Conservation (phyloP, 2,888 invertebrate genomes). For the Acanthacorydalis orientalis region DNA sequence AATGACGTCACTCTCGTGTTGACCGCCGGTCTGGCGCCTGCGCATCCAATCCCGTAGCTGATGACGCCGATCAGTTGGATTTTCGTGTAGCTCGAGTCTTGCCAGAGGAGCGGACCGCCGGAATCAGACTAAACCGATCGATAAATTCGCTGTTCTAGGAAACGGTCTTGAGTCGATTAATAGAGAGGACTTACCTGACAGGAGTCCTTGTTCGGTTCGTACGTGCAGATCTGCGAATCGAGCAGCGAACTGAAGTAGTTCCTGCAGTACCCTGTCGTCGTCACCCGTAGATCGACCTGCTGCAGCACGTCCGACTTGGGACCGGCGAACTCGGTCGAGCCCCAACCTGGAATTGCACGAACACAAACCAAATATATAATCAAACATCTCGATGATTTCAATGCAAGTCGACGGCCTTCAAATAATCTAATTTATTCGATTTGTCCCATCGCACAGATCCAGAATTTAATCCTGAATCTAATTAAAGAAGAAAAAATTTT, state of each 20-base stretch:
- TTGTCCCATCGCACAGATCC: too few relatives aligned
- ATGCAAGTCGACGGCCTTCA: too few relatives aligned
- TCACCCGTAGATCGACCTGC: conserved; percentile 34
- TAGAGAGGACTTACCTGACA: conserved; percentile 34
- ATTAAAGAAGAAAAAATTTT: too few relatives aligned
- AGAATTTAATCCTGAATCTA: too few relatives aligned
- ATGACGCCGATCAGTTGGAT: conserved; percentile 33
- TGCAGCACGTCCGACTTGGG: conserved; percentile 29
- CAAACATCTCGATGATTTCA: too few relatives aligned
- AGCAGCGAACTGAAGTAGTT: conserved; percentile 14
- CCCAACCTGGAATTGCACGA: conserved; percentile 38
- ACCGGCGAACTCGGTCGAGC: conserved; percentile 32
- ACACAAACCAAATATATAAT: too few relatives aligned
- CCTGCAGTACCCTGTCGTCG: conserved; percentile 27
- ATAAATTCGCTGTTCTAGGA: neutral
- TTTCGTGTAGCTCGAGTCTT: conserved; percentile 23
- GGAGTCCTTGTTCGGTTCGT: conserved; percentile 31
- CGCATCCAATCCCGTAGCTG: conserved; percentile 38
- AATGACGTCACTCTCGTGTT: conserved; percentile 36
- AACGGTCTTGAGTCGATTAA: neutral
- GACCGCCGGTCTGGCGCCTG: conserved; percentile 27
- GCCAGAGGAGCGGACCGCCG: conserved; percentile 39
- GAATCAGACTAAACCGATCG: conserved; percentile 26
- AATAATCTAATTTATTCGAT: too few relatives aligned
- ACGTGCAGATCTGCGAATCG: conserved; percentile 31